Conservation (phyloP, 2,797 vertebrate species). For the Channallabes apus region DNA sequence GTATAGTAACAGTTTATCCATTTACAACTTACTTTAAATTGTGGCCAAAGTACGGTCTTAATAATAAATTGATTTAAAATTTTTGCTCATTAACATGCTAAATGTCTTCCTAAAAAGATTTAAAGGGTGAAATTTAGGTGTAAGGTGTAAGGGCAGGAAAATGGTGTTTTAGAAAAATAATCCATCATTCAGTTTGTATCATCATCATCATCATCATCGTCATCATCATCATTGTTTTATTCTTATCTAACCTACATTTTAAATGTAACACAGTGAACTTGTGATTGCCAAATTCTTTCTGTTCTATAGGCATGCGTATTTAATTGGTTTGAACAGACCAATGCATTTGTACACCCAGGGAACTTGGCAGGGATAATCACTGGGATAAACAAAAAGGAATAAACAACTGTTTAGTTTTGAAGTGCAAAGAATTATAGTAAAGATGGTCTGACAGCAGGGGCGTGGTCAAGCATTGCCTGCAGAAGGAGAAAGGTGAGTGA, state of each 20-base stretch:
- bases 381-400: neutral
- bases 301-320: constrained; percentile 27
- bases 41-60: neutral
- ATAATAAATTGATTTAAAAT: neutral
- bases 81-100: neutral
- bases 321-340: constrained; percentile 51
- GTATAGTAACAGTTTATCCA: neutral
- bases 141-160: neutral
- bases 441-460: neutral
- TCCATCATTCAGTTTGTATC: too few species aligned
- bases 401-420: neutral
- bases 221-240: neutral
- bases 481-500: too few species aligned
- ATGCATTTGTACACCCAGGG: constrained; percentile 44
- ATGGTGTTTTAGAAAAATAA: too few species aligned
- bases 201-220: fast-evolving
- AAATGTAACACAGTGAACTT: constrained; percentile 33
- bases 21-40: neutral
- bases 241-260: constrained; percentile 9
- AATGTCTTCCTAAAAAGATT: neutral
- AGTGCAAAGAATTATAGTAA: neutral
- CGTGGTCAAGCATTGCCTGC: too few species aligned
- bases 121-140: neutral
- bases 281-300: constrained; percentile 23
- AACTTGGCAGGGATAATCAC: constrained; percentile 56